phyloP scores from a whole-genome alignment of 1,140 invertebrate species.

The Pantala flavescens region DNA sequence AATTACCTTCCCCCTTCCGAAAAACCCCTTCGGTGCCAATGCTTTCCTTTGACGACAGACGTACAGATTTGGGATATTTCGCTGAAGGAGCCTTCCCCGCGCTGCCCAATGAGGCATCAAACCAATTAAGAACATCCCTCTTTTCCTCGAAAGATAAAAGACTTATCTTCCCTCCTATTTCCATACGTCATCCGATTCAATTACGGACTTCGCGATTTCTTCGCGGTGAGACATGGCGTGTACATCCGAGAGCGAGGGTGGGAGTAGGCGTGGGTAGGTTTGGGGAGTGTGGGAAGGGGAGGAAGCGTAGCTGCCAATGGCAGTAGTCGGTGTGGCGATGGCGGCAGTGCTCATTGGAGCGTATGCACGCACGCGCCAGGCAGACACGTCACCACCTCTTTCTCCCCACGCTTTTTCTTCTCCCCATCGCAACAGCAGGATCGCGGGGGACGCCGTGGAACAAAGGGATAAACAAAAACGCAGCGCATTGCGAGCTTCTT shows the following conservation, averaged over 20 bases:
- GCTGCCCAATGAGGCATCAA: too few relatives aligned
- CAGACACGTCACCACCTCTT: constrained; percentile 3
- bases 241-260: not conserved
- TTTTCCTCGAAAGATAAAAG: too few relatives aligned
- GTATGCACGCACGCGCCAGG: constrained; percentile 1
- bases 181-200: too few relatives aligned
- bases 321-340: constrained; percentile 2
- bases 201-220: too few relatives aligned
- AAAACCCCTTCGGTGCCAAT: too few relatives aligned
- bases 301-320: not conserved
- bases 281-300: not conserved
- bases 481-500: not conserved
- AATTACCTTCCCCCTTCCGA: too few relatives aligned
- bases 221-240: too few relatives aligned
- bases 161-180: too few relatives aligned
- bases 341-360: constrained; percentile 1
- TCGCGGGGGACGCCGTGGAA: not conserved
- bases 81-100: too few relatives aligned
- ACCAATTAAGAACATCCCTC: too few relatives aligned
- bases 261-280: not conserved
- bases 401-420: not conserved
- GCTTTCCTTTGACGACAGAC: too few relatives aligned
- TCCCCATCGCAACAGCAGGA: not conserved
- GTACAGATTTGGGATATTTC: too few relatives aligned
- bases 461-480: constrained; percentile 9